Evolutionary conservation across 2,113 vertebrate species (phyloP), one percentile per base, ranked within the genome.

Genomic region (Oncorhynchus keta): DNA sequence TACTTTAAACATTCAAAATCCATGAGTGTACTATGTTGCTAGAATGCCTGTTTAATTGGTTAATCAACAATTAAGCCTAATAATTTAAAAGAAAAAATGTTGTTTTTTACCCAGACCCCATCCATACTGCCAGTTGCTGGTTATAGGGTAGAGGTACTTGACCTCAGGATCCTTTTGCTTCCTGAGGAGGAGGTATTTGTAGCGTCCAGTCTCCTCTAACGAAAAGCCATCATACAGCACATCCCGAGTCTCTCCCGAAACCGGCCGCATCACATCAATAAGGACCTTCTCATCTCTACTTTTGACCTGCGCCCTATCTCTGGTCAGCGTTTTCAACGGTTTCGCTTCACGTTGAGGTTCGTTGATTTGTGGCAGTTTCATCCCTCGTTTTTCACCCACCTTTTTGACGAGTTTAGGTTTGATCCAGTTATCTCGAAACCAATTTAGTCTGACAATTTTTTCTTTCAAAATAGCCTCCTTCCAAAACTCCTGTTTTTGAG

Each of bases 61-160:
- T 55, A 18, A 18, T 55, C 16, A 16, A 18, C 51, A 18, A 55
- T 55, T 45, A 45, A 45, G 39, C 9, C 9, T 45, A 11, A 45
- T 45, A 7, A 45, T 45, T 45, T 45, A 1, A 11, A 45, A 11
- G 0, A 26, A 65, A 26, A 14, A n/a, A 14, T 16, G 2, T 0
- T 28, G 8, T 30, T n/a, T 35, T 67, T 70, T 70, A 76, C 68
- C 75, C 39, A 70, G 32, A 22, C 55, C 67, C 75, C 75, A 76
- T 18, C 75, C 75, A 24, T 76, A 70, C 70, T 66, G n/a, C n/a
- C n/a, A 77, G 32, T 65, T 77, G 59, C 13, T 65, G 24, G 76
- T 77, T 20, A 77, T 12, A 24, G 76, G 76, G 20, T 65, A 18
- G 9, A 45, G 39, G 39, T 45, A 45, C 39, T 45, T 45, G 39